A percentile compares a stretch with the other conserved stretches of the same genome.
These are phyloP conservation scores for Aselliscus stoliczkanus DNA, from an alignment of 2,797 vertebrate species.

Conservation along the genomic window DNA sequence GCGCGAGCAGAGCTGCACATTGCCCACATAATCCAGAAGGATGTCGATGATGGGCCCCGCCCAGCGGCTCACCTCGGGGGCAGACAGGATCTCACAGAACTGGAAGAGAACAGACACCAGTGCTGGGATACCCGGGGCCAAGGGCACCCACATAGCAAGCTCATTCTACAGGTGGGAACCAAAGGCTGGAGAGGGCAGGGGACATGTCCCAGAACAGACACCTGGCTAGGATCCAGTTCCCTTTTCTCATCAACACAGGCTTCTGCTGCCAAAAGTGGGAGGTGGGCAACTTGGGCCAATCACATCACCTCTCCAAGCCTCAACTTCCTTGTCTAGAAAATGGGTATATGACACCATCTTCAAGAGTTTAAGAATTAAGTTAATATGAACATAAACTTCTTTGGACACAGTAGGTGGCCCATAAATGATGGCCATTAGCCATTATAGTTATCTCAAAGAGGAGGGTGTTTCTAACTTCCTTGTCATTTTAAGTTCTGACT, in stretches of 20 bases:
- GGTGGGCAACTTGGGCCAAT: background rate
- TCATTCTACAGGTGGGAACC: background rate
- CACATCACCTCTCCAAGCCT: background rate
- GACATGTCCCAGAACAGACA: accelerated
- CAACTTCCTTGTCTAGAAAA: background rate
- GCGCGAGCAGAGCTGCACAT: conserved; percentile 91
- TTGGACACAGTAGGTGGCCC: background rate
- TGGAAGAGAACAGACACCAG: conserved; percentile 71
- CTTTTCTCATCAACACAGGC: background rate
- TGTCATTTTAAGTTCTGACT: background rate
- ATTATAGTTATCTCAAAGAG: background rate
- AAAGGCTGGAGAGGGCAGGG: background rate
- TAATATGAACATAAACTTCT: background rate
- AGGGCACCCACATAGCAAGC: background rate
- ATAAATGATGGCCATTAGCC: background rate
- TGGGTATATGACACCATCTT: background rate
- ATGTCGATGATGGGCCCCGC: conserved; percentile 94
- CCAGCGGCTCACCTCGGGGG: conserved; percentile 89
- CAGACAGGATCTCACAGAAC: conserved; percentile 96
- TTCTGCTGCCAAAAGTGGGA: background rate
- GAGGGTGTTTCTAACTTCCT: background rate
- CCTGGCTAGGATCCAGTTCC: background rate
- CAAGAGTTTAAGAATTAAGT: background rate
- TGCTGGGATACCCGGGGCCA: background rate
- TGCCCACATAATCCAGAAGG: conserved; percentile 94